Conservation (phyloP, 2,888 invertebrate genomes). For the Scelioninae gen. 1 region DNA sequence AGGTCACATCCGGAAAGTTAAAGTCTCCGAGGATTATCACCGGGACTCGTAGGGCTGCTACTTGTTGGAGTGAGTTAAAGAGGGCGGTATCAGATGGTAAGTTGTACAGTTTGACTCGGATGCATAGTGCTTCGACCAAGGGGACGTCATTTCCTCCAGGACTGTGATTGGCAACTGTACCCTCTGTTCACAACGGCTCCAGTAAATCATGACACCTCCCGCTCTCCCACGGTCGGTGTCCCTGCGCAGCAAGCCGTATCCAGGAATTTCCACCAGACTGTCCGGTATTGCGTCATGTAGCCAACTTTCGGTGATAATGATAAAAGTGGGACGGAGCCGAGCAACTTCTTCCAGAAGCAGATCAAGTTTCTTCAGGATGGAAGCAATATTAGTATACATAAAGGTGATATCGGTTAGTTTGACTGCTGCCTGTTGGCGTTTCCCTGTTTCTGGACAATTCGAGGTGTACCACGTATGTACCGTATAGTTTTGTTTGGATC, state of each 20-base stretch:
- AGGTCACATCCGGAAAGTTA: conserved; percentile 15
- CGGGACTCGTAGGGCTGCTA: neutral
- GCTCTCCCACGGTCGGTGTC: neutral
- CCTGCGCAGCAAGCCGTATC: neutral
- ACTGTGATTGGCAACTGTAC: neutral
- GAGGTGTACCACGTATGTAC: neutral
- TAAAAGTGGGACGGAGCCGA: neutral
- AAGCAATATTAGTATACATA: neutral
- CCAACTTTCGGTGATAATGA: neutral
- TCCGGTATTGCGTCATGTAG: neutral
- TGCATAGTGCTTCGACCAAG: conserved; percentile 7
- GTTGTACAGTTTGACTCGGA: neutral
- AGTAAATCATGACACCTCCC: conserved; percentile 6
- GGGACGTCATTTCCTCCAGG: neutral
- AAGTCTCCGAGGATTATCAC: conserved; percentile 24
- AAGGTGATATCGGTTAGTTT: neutral
- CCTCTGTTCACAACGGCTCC: neutral
- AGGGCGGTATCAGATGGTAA: neutral
- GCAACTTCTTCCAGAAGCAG: neutral
- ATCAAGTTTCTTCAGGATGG: neutral
- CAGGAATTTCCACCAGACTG: neutral
- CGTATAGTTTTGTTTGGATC: neutral
- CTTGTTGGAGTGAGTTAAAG: neutral
- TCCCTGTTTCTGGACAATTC: too few relatives aligned
- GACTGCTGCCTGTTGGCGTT: neutral